These are phyloP conservation scores for Lagopus leucura DNA, from an alignment of 2,113 vertebrate species.

Conservation along the genomic window DNA sequence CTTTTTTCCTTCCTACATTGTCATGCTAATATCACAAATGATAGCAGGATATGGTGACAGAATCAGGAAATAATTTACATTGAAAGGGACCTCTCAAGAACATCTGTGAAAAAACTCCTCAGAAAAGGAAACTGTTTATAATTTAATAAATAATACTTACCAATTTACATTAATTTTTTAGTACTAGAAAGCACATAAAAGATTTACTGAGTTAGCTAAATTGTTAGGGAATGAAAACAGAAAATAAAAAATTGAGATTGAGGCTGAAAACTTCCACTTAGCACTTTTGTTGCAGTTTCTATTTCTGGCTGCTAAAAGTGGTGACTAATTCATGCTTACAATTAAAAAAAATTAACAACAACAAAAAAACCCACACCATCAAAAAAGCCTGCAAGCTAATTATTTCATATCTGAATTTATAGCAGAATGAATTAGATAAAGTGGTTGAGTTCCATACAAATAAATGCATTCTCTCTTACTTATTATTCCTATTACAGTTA, in stretches of 20 bases:
- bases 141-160: neutral
- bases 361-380: neutral
- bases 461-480: neutral
- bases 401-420: neutral
- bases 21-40: neutral
- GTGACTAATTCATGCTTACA: neutral
- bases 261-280: neutral
- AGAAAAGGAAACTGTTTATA: neutral
- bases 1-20: neutral
- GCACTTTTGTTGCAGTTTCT: neutral
- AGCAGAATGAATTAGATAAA: neutral
- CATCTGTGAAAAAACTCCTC: neutral
- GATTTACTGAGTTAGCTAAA: neutral
- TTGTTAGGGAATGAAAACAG: neutral
- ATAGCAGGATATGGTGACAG: neutral
- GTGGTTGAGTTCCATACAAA: neutral
- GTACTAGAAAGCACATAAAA: neutral
- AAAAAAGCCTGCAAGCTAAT: neutral
- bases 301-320: neutral
- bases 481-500: neutral
- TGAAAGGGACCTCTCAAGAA: neutral
- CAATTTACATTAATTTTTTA: neutral
- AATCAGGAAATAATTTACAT: neutral
- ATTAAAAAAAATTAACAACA: neutral
- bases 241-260: neutral